Base-by-base conservation (phyloP, 2,113 vertebrate genomes). In the Emydocephalus ijimae region DNA sequence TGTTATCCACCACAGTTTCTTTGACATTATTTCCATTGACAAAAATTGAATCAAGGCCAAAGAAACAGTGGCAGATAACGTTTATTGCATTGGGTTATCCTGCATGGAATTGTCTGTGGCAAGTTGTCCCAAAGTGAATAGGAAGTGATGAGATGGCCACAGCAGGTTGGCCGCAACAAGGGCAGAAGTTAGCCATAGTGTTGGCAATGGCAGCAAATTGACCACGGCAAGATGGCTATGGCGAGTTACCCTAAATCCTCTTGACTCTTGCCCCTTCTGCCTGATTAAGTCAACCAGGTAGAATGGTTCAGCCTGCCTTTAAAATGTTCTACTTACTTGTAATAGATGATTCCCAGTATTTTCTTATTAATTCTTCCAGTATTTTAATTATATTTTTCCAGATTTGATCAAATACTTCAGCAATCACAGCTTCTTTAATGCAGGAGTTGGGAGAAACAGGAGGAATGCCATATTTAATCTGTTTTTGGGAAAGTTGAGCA, bases 361-460 rank as follows among this genome's bases (percentile, higher is more conserved):
- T 98, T 93, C 96, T 96, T 91, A 98, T 96, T 50, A 98, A 95
- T 57, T 97, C 97, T 93, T 97, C 96, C 95, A 98, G 12, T 24
- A 97, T 93, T 87, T 94, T 96, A 87, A 98, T 97, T 69, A 98
- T 85, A 90, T 88, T 94, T 85, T 88, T 96, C 98, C 98, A 98
- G 90, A 97, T 92, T 3, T 90, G 61, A 96, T 98, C 98, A 95
- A 98, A 98, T 5, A 98, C 94, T 96, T 98, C 98, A 23, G 97
- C 97, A n/a, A 95, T 95, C 91, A 98, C 98, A 0, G 97, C 93
- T 6, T 98, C 98, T 96, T 95, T 97, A 92, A 98, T 97, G 92
- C 98, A 98, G 94, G 97, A 97, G 21, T 96, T 96, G 14, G 98
- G 98, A n/a, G 98, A 98, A 45, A 98, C 88, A 0, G 98, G 98